Conservation (phyloP, 2,113 vertebrate genomes). For the Nothoprocta perdicaria region DNA sequence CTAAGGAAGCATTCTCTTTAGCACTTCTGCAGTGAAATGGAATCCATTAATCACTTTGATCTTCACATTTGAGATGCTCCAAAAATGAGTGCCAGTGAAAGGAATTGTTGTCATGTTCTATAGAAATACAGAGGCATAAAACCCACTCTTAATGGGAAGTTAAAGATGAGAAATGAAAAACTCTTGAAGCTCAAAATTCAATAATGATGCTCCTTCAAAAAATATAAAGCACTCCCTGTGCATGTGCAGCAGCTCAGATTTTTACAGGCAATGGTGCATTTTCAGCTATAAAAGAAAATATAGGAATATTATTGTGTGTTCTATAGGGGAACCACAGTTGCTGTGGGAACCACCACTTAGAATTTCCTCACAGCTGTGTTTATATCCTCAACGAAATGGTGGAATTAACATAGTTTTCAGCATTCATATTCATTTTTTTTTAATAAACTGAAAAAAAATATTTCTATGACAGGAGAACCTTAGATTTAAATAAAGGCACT, state of each 20-base stretch:
- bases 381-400: conserved; percentile 3
- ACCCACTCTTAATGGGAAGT: not conserved
- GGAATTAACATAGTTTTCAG: conserved; percentile 3
- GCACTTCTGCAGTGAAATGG: conserved; percentile 44
- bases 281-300: conserved; percentile 9
- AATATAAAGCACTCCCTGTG: not conserved
- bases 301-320: not conserved
- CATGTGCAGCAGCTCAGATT: not conserved
- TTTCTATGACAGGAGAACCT: not conserved
- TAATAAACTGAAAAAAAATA: not conserved
- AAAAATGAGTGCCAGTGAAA: conserved; percentile 50
- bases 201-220: not conserved
- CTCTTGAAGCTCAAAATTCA: conserved; percentile 34
- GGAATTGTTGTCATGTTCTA: conserved; percentile 33
- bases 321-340: not conserved
- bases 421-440: not conserved
- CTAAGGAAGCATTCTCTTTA: conserved; percentile 36
- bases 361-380: conserved; percentile 34
- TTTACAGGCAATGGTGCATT: not conserved
- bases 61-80: conserved; percentile 36
- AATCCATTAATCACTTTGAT: conserved; percentile 65
- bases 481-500: not conserved
- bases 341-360: conserved; percentile 12
- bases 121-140: conserved; percentile 10
- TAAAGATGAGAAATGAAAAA: conserved; percentile 36